These are phyloP conservation scores for Nebria salina DNA, from an alignment of 2,888 invertebrate genomes.

Conservation along the genomic window DNA sequence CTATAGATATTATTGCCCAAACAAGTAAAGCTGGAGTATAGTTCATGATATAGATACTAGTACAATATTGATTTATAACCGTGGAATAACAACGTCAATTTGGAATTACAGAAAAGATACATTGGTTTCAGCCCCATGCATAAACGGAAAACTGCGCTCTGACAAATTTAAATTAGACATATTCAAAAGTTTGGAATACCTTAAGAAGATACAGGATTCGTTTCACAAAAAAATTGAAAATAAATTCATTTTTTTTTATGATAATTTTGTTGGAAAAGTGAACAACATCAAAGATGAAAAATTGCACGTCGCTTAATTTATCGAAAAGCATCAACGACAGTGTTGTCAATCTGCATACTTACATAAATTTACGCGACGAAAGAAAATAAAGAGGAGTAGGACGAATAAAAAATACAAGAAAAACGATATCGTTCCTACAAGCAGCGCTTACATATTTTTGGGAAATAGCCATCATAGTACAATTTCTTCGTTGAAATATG, in stretches of 20 bases:
- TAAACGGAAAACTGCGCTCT: neutral
- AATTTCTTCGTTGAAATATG: constrained; percentile 32
- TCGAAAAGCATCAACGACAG: constrained; percentile 31
- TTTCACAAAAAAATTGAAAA: neutral
- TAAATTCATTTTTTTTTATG: constrained; percentile 22
- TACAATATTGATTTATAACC: neutral
- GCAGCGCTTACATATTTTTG: neutral
- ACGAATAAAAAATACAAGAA: constrained; percentile 10
- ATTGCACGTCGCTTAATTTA: constrained; percentile 28
- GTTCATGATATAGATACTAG: neutral
- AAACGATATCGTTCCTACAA: neutral
- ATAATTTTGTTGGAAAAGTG: constrained; percentile 26
- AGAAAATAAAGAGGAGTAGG: neutral
- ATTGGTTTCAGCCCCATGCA: too few species aligned
- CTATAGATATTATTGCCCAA: neutral
- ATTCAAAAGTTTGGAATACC: neutral
- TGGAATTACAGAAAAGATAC: neutral
- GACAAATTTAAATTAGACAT: neutral
- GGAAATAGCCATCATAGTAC: constrained; percentile 5
- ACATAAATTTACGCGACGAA: constrained; percentile 41
- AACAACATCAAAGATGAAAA: constrained; percentile 29
- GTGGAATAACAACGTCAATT: neutral
- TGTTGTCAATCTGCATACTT: constrained; percentile 41
- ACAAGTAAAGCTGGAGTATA: neutral
- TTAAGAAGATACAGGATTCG: neutral